Evolutionary conservation across 37 sponge, comb jelly and placozoan genomes (phyloP), one percentile per base, ranked within the genome.

Genomic region (Axinella damicornis): DNA sequence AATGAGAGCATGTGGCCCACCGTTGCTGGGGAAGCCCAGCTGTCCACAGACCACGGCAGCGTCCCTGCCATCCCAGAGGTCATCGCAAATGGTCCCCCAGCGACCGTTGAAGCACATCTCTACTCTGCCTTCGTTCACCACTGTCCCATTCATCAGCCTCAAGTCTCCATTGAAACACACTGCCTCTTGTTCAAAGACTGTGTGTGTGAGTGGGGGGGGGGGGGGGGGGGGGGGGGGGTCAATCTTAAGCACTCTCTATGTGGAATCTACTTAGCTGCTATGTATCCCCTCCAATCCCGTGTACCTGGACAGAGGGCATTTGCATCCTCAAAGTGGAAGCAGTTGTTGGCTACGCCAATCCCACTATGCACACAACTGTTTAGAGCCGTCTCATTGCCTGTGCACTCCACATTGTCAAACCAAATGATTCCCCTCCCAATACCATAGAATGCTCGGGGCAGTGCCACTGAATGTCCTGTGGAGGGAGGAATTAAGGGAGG

Each of bases 21-120:
- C 71, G 4, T 20, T 81, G 28, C 32, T n/a, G 14, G 46, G 32
- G 30, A 34, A 81, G 37, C 82, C 82, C 38, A 81, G 38, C 57
- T 81, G 82, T 70, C 32, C 27, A 27, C 82, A 81, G 22, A 86
- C 87, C 17, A 86, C 79, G 17, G 28, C 39, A 9, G 87, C 87
- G 2, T 77, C 71, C 2, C 6, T 2, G 5, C 64, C 32, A 53
- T 54, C 27, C 87, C 87, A 86, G 53, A 12, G 0, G 28, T 58
- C 62, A 12, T 65, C 53, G 32, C 87, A 86, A 0, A 86, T 60
- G 2, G 69, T 70, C 22, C 87, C 87, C 87, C 87, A 86, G n/a
- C 34, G 46, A 0, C 72, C 72, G 56, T 65, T 41, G 27, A 27
- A 77, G 33, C 75, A 86, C 18, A 78, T 2, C 40, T 86, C 87